Evolutionary conservation across 1,140 invertebrate species (phyloP).

Genomic region (Megathymus violae): DNA sequence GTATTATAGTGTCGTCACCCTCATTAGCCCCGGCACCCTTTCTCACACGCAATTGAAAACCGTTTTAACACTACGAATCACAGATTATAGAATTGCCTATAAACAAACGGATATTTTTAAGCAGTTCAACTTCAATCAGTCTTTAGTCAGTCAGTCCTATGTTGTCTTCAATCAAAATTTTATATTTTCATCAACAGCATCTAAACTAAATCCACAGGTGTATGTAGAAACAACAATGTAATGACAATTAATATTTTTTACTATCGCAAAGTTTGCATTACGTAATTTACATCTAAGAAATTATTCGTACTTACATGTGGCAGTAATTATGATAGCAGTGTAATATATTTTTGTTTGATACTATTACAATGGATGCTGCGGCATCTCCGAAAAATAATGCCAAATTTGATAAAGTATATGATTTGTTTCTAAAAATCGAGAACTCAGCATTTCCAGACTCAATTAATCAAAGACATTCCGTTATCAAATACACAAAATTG

Average conservation of each 20-base stretch:
- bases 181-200: too few species aligned
- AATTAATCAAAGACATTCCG: conserved; percentile 55
- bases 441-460: conserved; percentile 42
- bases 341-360: conserved; percentile 17
- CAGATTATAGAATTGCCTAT: too few species aligned
- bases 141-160: too few species aligned
- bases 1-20: too few species aligned
- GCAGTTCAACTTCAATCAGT: too few species aligned
- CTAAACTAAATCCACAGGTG: too few species aligned
- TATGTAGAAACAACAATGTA: too few species aligned
- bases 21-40: too few species aligned
- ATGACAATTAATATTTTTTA: not conserved
- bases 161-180: too few species aligned
- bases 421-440: conserved; percentile 56
- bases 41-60: too few species aligned
- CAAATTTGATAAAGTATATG: conserved; percentile 52
- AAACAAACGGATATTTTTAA: too few species aligned
- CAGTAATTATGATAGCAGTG: conserved; percentile 1
- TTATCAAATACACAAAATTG: conserved; percentile 70
- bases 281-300: not conserved
- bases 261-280: not conserved
- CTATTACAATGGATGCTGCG: conserved; percentile 66
- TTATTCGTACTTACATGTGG: not conserved
- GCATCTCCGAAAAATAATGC: conserved; percentile 54
- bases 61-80: too few species aligned